These are phyloP conservation scores for Diachasma alloeum DNA, from an alignment of 1,140 invertebrate genomes.

Conservation along the genomic window DNA sequence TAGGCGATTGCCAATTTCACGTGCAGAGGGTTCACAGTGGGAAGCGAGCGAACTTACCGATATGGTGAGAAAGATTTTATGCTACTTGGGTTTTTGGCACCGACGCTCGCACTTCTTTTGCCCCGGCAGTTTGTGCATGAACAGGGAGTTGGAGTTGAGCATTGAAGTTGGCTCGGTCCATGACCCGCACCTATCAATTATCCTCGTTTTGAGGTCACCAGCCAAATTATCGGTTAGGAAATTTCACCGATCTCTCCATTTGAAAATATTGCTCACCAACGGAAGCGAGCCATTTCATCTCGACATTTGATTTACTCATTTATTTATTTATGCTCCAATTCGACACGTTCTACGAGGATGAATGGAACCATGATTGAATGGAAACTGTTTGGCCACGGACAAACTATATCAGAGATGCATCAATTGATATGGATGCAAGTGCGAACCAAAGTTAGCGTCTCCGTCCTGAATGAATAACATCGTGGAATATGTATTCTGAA, in stretches of 20 bases:
- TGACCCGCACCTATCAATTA: constrained; percentile 27
- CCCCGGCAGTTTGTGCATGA: background rate
- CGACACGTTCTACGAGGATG: background rate
- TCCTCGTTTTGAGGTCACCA: constrained; percentile 10
- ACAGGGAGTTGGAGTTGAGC: background rate
- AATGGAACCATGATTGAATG: constrained; percentile 2
- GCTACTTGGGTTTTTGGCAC: constrained; percentile 37
- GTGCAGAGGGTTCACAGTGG: background rate
- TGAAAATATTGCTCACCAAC: background rate
- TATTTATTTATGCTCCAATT: background rate
- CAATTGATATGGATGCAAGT: background rate
- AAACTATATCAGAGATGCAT: background rate
- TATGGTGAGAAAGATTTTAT: constrained; percentile 35
- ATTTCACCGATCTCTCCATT: background rate
- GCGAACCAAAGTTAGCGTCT: background rate
- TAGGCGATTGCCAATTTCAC: background rate
- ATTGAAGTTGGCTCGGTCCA: constrained; percentile 31
- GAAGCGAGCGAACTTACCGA: background rate
- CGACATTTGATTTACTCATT: background rate
- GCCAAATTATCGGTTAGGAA: constrained; percentile 22
- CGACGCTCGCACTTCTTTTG: background rate
- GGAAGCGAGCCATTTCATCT: background rate
- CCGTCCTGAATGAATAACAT: background rate
- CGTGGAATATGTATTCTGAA: background rate
- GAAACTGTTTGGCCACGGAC: background rate